phyloP scores from a whole-genome alignment of 1,140 invertebrate species.

The Hyles euphorbiae region DNA sequence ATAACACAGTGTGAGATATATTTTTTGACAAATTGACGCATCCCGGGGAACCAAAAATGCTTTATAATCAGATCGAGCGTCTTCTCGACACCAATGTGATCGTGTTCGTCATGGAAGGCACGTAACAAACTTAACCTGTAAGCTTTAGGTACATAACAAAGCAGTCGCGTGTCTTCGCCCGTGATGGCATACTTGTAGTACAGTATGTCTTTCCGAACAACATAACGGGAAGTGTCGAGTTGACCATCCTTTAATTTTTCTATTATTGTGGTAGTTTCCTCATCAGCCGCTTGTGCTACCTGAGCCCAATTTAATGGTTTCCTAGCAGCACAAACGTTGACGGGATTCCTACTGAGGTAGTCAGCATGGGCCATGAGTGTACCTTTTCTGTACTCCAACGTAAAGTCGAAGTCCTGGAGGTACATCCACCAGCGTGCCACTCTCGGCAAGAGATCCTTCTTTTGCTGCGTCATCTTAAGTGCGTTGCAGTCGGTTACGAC shows the following conservation, averaged over 20 bases:
- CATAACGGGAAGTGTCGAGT: constrained; percentile 11
- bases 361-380: constrained; percentile 34
- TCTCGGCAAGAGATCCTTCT: constrained; percentile 40
- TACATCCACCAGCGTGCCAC: constrained; percentile 44
- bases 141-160: constrained; percentile 19
- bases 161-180: constrained; percentile 6
- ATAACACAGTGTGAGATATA: constrained; percentile 12
- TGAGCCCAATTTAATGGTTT: constrained; percentile 14
- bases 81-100: constrained; percentile 25
- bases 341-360: constrained; percentile 36
- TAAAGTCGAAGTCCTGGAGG: constrained; percentile 42
- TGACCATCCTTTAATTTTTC: constrained; percentile 6
- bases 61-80: constrained; percentile 18
- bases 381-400: constrained; percentile 47
- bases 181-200: constrained; percentile 11
- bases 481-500: constrained; percentile 58
- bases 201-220: constrained; percentile 4
- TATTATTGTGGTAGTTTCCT: constrained; percentile 5
- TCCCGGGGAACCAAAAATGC: constrained; percentile 3
- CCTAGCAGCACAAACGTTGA: neutral
- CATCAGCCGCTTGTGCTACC: constrained; percentile 13
- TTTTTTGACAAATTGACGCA: constrained; percentile 12
- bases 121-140: constrained; percentile 19
- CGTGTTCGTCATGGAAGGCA: constrained; percentile 31
- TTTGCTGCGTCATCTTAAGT: constrained; percentile 32